A percentile compares a stretch with the other conserved stretches of the same genome.
These are phyloP conservation scores for Phoxinus phoxinus DNA, from an alignment of 2,113 vertebrate genomes.

Conservation along the genomic window DNA sequence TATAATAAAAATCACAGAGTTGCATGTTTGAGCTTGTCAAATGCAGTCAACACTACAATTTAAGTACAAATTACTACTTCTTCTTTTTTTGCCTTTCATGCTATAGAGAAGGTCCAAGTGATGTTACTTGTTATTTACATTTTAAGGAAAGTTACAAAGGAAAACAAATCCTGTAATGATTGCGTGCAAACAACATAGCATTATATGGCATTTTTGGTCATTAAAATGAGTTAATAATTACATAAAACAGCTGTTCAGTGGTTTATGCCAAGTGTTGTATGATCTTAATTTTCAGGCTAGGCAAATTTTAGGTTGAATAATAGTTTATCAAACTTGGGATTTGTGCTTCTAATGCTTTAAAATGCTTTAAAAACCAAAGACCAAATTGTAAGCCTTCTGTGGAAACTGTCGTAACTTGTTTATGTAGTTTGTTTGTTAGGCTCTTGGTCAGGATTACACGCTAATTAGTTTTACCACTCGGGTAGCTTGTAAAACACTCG, in stretches of 20 bases:
- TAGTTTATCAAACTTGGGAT: not conserved
- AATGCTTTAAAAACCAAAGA: not conserved
- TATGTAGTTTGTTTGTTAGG: not conserved
- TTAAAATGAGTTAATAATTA: not conserved
- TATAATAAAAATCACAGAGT: not conserved
- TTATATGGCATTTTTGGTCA: not conserved
- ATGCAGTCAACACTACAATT: not conserved
- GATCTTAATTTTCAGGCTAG: not conserved
- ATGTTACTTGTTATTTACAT: not conserved
- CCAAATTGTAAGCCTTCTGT: not conserved
- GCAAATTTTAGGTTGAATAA: not conserved
- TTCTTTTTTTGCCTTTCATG: not conserved
- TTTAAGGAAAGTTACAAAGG: not conserved
- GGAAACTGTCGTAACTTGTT: constrained; percentile 1
- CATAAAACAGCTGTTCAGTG: not conserved
- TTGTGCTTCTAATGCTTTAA: not conserved
- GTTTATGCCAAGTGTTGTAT: not conserved
- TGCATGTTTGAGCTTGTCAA: not conserved
- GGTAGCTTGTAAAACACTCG: constrained; percentile 7
- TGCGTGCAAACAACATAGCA: not conserved
- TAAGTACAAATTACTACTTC: not conserved
- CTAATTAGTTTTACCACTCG: constrained; percentile 9
- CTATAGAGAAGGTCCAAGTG: not conserved
- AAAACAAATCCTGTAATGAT: not conserved
- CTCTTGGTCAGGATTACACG: constrained; percentile 4